phyloP scores from a whole-genome alignment of 2,797 vertebrate species.

The Pterois miles region DNA sequence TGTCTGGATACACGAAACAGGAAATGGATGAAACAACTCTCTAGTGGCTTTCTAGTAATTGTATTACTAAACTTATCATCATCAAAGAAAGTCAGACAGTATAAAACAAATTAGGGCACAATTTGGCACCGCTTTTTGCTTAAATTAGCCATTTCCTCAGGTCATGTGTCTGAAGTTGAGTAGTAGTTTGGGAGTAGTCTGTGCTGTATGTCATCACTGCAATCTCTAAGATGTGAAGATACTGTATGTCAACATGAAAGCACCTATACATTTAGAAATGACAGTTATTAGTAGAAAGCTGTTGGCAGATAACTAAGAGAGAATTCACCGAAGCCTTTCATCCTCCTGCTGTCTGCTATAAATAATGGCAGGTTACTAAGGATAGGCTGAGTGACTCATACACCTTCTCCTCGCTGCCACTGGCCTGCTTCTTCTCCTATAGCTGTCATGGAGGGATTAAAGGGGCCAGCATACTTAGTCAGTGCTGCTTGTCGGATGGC shows the following conservation, averaged over 20 bases:
- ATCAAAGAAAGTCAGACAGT: constrained; percentile 22
- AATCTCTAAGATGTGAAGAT: constrained; percentile 51
- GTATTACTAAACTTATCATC: not conserved
- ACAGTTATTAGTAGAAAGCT: constrained; percentile 77
- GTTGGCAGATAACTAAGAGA: constrained; percentile 76
- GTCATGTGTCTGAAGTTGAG: constrained; percentile 41
- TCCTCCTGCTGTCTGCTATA: constrained; percentile 70
- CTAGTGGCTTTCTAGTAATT: not conserved
- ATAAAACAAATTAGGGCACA: not conserved
- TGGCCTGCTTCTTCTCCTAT: constrained; percentile 58
- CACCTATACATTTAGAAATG: constrained; percentile 62
- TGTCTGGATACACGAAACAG: constrained; percentile 18
- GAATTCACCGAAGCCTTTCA: constrained; percentile 68
- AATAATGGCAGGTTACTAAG: constrained; percentile 81
- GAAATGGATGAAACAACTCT: constrained; percentile 14
- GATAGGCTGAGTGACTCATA: constrained; percentile 75
- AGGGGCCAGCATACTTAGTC: constrained; percentile 6
- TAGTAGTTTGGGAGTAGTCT: constrained; percentile 17
- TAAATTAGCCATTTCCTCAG: constrained; percentile 30
- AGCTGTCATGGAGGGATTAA: constrained; percentile 53
- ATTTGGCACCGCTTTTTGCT: constrained; percentile 11
- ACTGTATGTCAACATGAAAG: constrained; percentile 62
- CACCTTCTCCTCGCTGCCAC: constrained; percentile 57
- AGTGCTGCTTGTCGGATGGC: constrained; percentile 6
- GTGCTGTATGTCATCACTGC: constrained; percentile 23